Percentiles rank a stretch among this genome's conserved stretches.
Evolutionary conservation across 2,113 vertebrate genomes (phyloP).

Genomic region (Pedionomus torquatus): DNA sequence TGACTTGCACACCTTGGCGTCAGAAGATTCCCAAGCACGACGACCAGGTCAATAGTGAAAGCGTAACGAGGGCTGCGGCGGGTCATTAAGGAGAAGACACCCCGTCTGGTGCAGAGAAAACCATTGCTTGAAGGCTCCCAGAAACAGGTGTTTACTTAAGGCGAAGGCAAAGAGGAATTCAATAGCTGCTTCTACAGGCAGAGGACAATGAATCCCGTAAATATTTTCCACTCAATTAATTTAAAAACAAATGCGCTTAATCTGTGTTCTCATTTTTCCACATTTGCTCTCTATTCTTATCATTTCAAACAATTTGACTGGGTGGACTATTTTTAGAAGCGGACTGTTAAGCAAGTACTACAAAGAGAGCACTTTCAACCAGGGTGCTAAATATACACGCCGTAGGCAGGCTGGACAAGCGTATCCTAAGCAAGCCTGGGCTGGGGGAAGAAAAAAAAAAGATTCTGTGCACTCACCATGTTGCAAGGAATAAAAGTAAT

Average conservation of each 20-base stretch:
- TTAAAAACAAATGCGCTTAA: not conserved
- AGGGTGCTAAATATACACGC: not conserved
- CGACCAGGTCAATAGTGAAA: not conserved
- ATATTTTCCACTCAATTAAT: conserved; percentile 2
- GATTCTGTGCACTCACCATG: not conserved
- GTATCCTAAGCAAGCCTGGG: not conserved
- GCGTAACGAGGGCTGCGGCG: rapidly evolving
- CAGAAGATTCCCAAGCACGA: not conserved
- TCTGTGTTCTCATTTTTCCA: not conserved
- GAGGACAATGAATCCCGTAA: not conserved
- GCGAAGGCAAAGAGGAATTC: not conserved
- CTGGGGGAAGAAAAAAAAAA: not conserved
- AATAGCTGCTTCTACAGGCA: not conserved
- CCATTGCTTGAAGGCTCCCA: not conserved
- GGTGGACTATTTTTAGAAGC: not conserved
- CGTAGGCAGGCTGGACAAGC: not conserved
- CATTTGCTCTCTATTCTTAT: not conserved
- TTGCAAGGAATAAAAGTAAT: not conserved
- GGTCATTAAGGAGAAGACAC: not conserved
- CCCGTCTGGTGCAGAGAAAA: not conserved
- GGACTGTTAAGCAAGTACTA: not conserved
- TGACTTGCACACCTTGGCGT: not conserved
- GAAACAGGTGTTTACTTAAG: not conserved
- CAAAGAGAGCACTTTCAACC: not conserved
- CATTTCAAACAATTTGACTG: not conserved